A percentile compares a stretch with the other conserved stretches of the same genome.
phyloP scores from a whole-genome alignment of 2,113 vertebrate species.

The Edolisoma coerulescens region DNA sequence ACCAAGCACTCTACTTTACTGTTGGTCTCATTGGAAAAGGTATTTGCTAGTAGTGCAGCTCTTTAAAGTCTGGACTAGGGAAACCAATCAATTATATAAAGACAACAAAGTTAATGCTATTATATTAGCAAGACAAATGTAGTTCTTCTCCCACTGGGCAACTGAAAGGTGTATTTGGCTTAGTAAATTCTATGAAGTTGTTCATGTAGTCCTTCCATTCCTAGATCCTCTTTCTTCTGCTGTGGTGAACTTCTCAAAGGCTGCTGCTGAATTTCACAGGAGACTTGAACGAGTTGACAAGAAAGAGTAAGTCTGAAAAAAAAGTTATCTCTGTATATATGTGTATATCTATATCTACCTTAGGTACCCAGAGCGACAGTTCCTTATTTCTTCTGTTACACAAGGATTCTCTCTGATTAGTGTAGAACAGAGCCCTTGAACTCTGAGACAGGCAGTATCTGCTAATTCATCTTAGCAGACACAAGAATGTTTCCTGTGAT shows the following conservation, averaged over 20 bases:
- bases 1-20: neutral
- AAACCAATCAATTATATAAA: neutral
- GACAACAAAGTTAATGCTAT: neutral
- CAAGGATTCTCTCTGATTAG: neutral
- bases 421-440: neutral
- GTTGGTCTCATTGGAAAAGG: neutral
- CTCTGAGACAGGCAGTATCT: neutral
- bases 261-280: slow-evolving; percentile 80
- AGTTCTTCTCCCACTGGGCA: neutral
- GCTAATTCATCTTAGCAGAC: neutral
- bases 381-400: neutral
- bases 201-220: neutral
- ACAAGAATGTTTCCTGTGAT: neutral
- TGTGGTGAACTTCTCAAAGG: slow-evolving; percentile 83
- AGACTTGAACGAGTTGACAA: slow-evolving; percentile 77
- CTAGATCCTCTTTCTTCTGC: slow-evolving; percentile 88
- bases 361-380: neutral
- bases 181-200: neutral
- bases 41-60: neutral
- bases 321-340: neutral
- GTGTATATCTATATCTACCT: neutral
- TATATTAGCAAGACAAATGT: neutral
- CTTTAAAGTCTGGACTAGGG: neutral
- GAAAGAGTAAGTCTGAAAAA: slow-evolving; percentile 78
- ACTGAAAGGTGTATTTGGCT: neutral